These are phyloP conservation scores for Tetramorium alpestre DNA, from an alignment of 1,140 invertebrate genomes.

Conservation along the genomic window DNA sequence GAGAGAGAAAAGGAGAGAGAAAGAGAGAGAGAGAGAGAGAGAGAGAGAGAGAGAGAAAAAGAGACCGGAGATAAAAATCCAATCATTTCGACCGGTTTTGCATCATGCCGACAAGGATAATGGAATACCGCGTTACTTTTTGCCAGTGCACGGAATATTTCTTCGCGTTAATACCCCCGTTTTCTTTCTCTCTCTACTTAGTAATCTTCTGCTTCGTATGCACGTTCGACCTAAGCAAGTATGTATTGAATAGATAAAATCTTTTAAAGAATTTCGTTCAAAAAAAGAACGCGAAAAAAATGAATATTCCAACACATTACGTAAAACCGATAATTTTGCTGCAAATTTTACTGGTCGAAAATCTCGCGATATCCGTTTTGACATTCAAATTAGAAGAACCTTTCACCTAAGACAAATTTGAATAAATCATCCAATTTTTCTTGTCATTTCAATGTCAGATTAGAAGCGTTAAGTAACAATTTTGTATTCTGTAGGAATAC, in stretches of 20 bases:
- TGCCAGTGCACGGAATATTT: conserved; percentile 81
- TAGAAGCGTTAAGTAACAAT: background rate
- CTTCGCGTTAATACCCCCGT: conserved; percentile 79
- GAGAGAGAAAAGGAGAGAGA: conserved; percentile 53
- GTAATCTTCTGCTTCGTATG: conserved; percentile 11
- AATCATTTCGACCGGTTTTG: conserved; percentile 84
- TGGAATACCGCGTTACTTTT: conserved; percentile 83
- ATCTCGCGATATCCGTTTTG: background rate
- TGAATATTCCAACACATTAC: background rate
- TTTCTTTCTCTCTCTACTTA: conserved; percentile 65
- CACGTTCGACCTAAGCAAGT: conserved; percentile 57
- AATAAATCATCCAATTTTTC: background rate
- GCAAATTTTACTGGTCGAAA: background rate
- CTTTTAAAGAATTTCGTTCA: background rate
- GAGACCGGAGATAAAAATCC: conserved; percentile 82
- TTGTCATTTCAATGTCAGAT: background rate
- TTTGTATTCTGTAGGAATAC: background rate
- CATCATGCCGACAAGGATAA: conserved; percentile 81
- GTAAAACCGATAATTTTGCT: background rate
- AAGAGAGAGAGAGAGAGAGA: conserved; percentile 24
- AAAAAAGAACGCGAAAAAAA: background rate
- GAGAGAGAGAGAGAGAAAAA: conserved; percentile 39
- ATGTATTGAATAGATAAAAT: background rate
- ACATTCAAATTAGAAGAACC: background rate
- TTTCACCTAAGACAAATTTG: background rate